A percentile compares a stretch with the other conserved stretches of the same genome.
Conservation (phyloP, 1,140 invertebrate species). For the Latrodectus geometricus region DNA sequence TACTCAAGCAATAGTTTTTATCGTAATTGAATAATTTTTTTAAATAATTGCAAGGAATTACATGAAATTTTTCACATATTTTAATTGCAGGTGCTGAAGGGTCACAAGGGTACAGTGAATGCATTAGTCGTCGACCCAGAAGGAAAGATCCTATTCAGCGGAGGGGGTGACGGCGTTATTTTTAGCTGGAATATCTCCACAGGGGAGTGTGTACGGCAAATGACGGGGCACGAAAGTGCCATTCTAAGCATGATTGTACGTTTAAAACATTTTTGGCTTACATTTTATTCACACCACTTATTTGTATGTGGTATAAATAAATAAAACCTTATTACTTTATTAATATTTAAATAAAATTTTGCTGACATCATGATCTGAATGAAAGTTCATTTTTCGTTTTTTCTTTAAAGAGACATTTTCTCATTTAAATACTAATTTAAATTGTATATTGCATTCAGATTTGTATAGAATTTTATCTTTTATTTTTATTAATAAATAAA, state of each 20-base stretch:
- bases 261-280: background rate
- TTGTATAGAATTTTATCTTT: too few relatives aligned
- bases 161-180: slow-evolving; percentile 70
- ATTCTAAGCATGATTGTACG: slow-evolving; percentile 71
- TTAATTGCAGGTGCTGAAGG: slow-evolving; percentile 36
- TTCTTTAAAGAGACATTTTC: too few relatives aligned
- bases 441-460: too few relatives aligned
- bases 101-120: slow-evolving; percentile 71
- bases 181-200: slow-evolving; percentile 71
- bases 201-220: slow-evolving; percentile 68
- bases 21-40: background rate
- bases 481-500: too few relatives aligned
- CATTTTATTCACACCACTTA: too few relatives aligned
- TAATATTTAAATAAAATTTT: too few relatives aligned
- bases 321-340: too few relatives aligned
- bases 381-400: too few relatives aligned
- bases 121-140: slow-evolving; percentile 70
- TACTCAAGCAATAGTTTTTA: background rate
- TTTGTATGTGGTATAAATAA: too few relatives aligned
- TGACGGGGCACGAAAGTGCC: slow-evolving; percentile 71
- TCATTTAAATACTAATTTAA: too few relatives aligned
- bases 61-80: background rate
- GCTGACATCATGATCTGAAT: too few relatives aligned
- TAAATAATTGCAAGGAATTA: background rate
- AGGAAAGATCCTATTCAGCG: slow-evolving; percentile 71